Evolutionary conservation across 2,888 invertebrate species (phyloP).

Genomic region (Agrochola lota): DNA sequence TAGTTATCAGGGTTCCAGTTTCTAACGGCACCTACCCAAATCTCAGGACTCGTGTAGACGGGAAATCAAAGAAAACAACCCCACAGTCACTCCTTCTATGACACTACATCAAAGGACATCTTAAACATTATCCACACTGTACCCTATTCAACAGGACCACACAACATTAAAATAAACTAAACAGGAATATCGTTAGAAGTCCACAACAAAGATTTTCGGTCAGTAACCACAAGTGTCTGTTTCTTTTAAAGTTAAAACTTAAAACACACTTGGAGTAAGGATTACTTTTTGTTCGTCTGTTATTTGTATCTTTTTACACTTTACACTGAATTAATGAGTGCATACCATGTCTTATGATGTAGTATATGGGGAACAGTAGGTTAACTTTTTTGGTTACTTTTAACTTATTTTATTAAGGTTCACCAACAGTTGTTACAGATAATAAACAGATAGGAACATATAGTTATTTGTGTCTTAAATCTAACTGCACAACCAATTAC

Average conservation of each 20-base stretch:
- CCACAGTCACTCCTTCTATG: background rate
- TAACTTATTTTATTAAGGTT: background rate
- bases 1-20: background rate
- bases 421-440: too few relatives aligned
- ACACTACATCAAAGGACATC: constrained; percentile 21
- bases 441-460: too few relatives aligned
- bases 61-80: constrained; percentile 1
- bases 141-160: constrained; percentile 32
- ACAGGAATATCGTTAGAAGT: constrained; percentile 25
- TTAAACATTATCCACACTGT: constrained; percentile 20
- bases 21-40: background rate
- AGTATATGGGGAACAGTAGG: background rate
- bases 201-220: constrained; percentile 12
- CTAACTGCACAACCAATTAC: too few relatives aligned
- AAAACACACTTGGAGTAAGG: constrained; percentile 26
- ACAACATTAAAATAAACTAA: constrained; percentile 38
- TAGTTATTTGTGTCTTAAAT: too few relatives aligned
- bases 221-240: constrained; percentile 27
- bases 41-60: background rate
- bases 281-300: constrained; percentile 43
- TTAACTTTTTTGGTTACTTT: background rate
- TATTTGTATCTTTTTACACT: constrained; percentile 39
- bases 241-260: constrained; percentile 38
- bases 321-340: constrained; percentile 52
- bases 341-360: constrained; percentile 3